Percentiles rank a stretch among this genome's conserved stretches.
phyloP scores from a whole-genome alignment of 2,113 vertebrate genomes.

The Micromys minutus region DNA sequence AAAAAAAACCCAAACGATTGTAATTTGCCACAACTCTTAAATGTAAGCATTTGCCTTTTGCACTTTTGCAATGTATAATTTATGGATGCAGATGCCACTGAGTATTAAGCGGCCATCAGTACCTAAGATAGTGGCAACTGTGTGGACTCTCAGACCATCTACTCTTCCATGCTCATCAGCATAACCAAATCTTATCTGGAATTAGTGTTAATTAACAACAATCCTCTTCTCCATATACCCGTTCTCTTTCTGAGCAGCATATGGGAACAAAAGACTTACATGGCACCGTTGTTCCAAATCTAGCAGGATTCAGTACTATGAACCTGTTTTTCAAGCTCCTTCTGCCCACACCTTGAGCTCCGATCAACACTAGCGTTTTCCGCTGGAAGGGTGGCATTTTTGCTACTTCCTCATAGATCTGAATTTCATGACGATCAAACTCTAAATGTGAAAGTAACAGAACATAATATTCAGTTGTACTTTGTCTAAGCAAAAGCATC shows the following conservation, averaged over 20 bases:
- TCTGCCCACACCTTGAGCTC: slow-evolving; percentile 97
- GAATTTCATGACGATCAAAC: slow-evolving; percentile 99
- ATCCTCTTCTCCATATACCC: background rate
- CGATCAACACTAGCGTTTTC: slow-evolving; percentile 97
- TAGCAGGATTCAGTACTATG: slow-evolving; percentile 93
- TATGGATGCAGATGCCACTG: background rate
- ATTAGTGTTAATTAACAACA: background rate
- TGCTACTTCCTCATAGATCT: slow-evolving; percentile 98
- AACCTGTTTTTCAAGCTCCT: slow-evolving; percentile 98
- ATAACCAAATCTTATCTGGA: slow-evolving; percentile 15
- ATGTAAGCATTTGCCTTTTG: background rate
- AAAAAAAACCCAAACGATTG: background rate
- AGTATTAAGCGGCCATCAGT: background rate
- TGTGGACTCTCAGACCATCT: background rate
- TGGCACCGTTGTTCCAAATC: slow-evolving; percentile 97
- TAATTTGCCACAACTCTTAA: slow-evolving; percentile 6
- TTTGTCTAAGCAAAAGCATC: background rate
- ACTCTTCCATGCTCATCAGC: background rate
- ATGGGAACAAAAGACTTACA: slow-evolving; percentile 90
- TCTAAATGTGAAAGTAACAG: slow-evolving; percentile 85
- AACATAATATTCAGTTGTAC: slow-evolving; percentile 42
- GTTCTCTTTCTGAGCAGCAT: background rate
- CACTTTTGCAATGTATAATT: background rate
- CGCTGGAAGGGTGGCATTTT: slow-evolving; percentile 99
- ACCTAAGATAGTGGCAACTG: background rate